A percentile compares a stretch with the other conserved stretches of the same genome.
phyloP scores from a whole-genome alignment of 1,140 invertebrate species.

The Aphelinus certus region DNA sequence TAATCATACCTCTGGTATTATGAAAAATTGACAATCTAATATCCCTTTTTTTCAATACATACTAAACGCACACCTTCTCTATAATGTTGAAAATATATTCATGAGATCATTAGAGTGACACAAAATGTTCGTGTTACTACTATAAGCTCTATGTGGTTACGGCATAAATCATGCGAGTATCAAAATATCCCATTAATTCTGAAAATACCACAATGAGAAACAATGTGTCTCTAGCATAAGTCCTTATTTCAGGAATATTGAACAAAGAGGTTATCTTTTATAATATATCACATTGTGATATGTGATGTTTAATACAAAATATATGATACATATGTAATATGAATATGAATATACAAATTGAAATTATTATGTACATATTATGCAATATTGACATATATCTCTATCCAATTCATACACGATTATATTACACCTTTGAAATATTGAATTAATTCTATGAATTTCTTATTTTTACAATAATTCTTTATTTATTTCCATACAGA shows the following conservation, averaged over 20 bases:
- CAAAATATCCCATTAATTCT: slow-evolving; percentile 21
- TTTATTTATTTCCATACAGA: slow-evolving; percentile 66
- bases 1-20: too few species aligned
- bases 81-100: slow-evolving; percentile 44
- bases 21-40: too few species aligned
- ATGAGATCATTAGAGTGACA: slow-evolving; percentile 33
- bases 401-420: slow-evolving; percentile 34
- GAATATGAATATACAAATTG: slow-evolving; percentile 13
- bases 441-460: slow-evolving; percentile 35
- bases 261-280: slow-evolving; percentile 23
- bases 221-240: slow-evolving; percentile 25
- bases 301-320: slow-evolving; percentile 1
- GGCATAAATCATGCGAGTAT: slow-evolving; percentile 34
- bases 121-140: slow-evolving; percentile 30
- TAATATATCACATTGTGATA: not conserved
- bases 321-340: slow-evolving; percentile 28
- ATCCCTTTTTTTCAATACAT: not conserved
- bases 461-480: slow-evolving; percentile 55
- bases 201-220: slow-evolving; percentile 31
- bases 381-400: slow-evolving; percentile 41
- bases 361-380: slow-evolving; percentile 28
- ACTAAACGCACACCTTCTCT: slow-evolving; percentile 25
- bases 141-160: slow-evolving; percentile 22
- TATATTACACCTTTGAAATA: slow-evolving; percentile 57
- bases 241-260: slow-evolving; percentile 36